Conservation (phyloP, 2,113 vertebrate species). For the Paramisgurnus dabryanus region DNA sequence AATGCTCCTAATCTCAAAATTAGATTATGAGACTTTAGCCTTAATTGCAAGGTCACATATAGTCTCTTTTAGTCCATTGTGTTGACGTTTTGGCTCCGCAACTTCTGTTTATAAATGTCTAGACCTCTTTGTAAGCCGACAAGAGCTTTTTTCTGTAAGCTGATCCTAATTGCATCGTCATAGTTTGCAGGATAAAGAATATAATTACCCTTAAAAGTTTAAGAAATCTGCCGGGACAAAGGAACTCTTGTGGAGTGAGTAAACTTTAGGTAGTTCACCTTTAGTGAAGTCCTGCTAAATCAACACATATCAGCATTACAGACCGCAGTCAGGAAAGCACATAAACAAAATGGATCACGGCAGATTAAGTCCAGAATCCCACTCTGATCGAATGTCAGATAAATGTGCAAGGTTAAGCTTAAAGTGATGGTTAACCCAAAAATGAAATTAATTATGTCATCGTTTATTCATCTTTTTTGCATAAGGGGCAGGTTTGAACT, state of each 20-base stretch:
- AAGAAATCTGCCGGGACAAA: conserved; percentile 21
- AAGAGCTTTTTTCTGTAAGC: conserved; percentile 48
- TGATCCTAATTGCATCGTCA: conserved; percentile 52
- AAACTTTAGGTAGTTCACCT: background rate
- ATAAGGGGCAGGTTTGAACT: too few species aligned
- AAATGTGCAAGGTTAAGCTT: background rate
- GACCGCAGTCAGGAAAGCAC: background rate
- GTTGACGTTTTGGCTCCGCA: conserved; percentile 42
- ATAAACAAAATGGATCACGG: conserved; percentile 34
- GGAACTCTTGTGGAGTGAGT: conserved; percentile 29
- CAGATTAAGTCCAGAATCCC: conserved; percentile 7
- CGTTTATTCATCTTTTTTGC: too few species aligned
- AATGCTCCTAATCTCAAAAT: background rate
- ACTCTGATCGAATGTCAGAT: conserved; percentile 2
- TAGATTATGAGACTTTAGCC: background rate
- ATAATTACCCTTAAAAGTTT: conserved; percentile 40
- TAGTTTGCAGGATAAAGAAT: conserved; percentile 41
- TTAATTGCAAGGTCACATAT: background rate
- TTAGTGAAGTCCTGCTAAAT: conserved; percentile 17
- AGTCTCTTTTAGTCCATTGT: background rate
- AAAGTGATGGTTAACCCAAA: too few species aligned
- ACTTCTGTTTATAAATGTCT: conserved; percentile 36
- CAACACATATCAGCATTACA: conserved; percentile 23
- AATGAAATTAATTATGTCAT: too few species aligned
- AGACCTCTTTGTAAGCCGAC: conserved; percentile 15